phyloP scores from a whole-genome alignment of 2,888 invertebrate species.

The Nomada lathburiana region DNA sequence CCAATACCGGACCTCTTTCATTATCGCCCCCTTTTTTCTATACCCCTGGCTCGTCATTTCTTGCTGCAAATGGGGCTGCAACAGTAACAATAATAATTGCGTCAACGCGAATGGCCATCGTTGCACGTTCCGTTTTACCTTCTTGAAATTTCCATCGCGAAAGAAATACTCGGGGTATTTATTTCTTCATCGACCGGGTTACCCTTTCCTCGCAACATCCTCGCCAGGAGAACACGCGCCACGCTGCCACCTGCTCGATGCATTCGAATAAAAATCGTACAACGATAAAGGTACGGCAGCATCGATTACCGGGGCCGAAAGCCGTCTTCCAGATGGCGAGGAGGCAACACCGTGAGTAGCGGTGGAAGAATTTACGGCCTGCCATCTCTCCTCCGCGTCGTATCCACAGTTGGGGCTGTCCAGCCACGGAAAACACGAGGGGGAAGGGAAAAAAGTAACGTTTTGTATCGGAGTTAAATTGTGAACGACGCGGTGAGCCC shows the following conservation, averaged over 20 bases:
- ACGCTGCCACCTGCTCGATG: slow-evolving; percentile 27
- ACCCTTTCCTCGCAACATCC: too few species aligned
- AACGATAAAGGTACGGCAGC: not conserved
- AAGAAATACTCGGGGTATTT: too few species aligned
- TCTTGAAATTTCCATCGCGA: too few species aligned
- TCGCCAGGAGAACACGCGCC: not conserved
- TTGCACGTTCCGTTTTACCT: too few species aligned
- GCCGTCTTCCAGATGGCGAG: slow-evolving; percentile 29
- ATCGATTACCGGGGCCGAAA: not conserved
- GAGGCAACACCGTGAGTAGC: not conserved
- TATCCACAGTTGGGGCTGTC: too few species aligned
- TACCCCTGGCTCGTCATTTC: not conserved
- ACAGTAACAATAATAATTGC: too few species aligned
- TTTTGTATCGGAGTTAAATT: not conserved
- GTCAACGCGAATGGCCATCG: too few species aligned
- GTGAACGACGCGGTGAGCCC: not conserved
- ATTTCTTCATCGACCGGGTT: too few species aligned
- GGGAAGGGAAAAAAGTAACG: not conserved
- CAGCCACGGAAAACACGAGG: too few species aligned
- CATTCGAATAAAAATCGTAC: slow-evolving; percentile 22
- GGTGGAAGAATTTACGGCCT: not conserved
- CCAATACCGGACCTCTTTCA: not conserved
- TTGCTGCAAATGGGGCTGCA: not conserved
- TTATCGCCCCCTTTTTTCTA: not conserved
- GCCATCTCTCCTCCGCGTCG: not conserved